These are phyloP conservation scores for Synanthedon andrenaeformis DNA, from an alignment of 2,888 invertebrate genomes.

Conservation along the genomic window DNA sequence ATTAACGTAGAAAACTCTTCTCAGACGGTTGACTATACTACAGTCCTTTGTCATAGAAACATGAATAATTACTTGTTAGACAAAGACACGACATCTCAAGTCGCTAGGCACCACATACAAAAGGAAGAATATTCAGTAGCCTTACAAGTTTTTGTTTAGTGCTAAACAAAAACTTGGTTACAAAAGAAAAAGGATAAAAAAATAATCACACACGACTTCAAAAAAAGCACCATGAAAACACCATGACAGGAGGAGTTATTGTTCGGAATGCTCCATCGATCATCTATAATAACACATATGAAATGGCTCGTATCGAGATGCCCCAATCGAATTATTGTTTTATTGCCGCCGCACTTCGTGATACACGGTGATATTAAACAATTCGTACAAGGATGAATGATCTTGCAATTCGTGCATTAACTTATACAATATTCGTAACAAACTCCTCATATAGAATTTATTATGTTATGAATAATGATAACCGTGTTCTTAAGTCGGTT, in stretches of 20 bases:
- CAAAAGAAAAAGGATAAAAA: not conserved
- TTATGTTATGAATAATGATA: not conserved
- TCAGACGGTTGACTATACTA: too few relatives aligned
- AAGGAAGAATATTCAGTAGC: not conserved
- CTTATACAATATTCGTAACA: slow-evolving; percentile 8
- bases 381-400: slow-evolving; percentile 6
- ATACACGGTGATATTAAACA: not conserved
- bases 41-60: too few relatives aligned
- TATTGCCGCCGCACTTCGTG: slow-evolving; percentile 5
- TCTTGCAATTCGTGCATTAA: slow-evolving; percentile 2
- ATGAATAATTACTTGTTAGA: too few relatives aligned
- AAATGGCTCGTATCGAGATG: slow-evolving; percentile 11
- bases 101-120: too few relatives aligned
- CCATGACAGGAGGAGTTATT: slow-evolving; percentile 9
- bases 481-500: too few relatives aligned
- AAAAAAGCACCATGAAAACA: slow-evolving; percentile 6
- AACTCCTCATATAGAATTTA: not conserved
- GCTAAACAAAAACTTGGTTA: too few relatives aligned
- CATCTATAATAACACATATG: slow-evolving; percentile 11
- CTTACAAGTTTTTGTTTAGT: too few relatives aligned
- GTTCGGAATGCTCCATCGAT: slow-evolving; percentile 12
- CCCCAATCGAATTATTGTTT: slow-evolving; percentile 5
- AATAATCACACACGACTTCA: not conserved
- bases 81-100: too few relatives aligned
- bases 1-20: too few relatives aligned